Conservation (phyloP, 2,113 vertebrate species). For the Cryptomyrus ogoouensis region DNA sequence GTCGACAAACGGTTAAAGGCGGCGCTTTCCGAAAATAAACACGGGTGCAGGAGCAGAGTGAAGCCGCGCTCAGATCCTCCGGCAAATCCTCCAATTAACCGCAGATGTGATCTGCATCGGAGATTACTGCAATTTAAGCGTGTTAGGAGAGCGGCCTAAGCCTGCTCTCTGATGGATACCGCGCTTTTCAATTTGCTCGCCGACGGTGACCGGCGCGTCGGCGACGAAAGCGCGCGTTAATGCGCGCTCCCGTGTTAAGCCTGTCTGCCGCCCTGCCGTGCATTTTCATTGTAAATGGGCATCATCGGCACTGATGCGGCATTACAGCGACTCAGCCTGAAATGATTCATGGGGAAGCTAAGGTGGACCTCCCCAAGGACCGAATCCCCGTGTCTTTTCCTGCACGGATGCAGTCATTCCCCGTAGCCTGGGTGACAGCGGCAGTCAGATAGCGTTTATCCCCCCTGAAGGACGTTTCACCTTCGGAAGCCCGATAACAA, state of each 20-base stretch:
- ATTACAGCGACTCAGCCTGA: not conserved
- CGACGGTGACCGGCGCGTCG: constrained; percentile 37
- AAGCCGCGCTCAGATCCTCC: constrained; percentile 53
- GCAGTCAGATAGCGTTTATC: constrained; percentile 56
- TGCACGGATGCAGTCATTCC: constrained; percentile 28
- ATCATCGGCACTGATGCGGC: not conserved
- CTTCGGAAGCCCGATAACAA: constrained; percentile 49
- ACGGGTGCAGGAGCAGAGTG: constrained; percentile 44
- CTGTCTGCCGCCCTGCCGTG: not conserved
- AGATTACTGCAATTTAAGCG: constrained; percentile 62
- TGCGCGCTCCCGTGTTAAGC: not conserved
- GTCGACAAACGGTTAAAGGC: constrained; percentile 48
- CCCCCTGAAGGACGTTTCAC: constrained; percentile 60
- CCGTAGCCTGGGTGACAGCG: constrained; percentile 27
- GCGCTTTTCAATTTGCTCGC: constrained; percentile 51
- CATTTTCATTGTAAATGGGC: not conserved
- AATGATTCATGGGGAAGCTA: not conserved
- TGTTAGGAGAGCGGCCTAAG: constrained; percentile 53
- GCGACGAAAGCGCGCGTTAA: constrained; percentile 27
- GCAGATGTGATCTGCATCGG: constrained; percentile 66
- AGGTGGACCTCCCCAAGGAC: not conserved
- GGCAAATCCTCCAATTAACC: constrained; percentile 69
- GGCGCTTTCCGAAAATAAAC: constrained; percentile 54
- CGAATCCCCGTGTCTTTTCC: not conserved
- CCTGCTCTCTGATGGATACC: constrained; percentile 52